Conservation (phyloP, 2,888 invertebrate genomes). For the Drosophila diplacantha region DNA sequence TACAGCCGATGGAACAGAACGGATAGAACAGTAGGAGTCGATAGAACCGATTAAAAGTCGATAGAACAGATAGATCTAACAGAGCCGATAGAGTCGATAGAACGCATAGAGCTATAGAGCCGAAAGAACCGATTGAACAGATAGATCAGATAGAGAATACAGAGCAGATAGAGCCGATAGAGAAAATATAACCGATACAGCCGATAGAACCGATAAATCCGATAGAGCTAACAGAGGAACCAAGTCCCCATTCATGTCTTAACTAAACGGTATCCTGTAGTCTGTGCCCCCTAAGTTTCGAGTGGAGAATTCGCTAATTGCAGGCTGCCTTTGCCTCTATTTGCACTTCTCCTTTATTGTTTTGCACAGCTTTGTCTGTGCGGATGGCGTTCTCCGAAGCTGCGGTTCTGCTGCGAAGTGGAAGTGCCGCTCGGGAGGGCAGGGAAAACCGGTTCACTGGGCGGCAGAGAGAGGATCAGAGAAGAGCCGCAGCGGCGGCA, state of each 20-base stretch:
- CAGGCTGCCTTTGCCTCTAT: conserved; percentile 12
- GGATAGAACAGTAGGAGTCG: neutral
- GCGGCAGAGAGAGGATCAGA: conserved; percentile 8
- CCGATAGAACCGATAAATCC: neutral
- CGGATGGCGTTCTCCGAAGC: conserved; percentile 2
- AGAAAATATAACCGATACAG: neutral
- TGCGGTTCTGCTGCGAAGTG: neutral
- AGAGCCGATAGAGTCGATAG: too few species aligned
- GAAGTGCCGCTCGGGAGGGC: conserved; percentile 9
- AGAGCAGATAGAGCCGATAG: neutral
- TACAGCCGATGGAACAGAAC: too few species aligned
- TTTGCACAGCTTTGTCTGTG: neutral
- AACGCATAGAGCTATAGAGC: neutral
- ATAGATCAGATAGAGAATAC: neutral
- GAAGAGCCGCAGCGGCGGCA: neutral
- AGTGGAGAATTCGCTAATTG: conserved; percentile 13
- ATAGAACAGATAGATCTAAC: neutral
- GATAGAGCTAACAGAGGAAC: too few species aligned
- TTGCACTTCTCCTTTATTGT: neutral
- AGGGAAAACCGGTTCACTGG: conserved; percentile 23
- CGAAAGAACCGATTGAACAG: neutral
- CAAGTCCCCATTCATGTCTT: neutral
- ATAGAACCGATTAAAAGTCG: neutral
- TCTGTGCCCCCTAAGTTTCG: neutral
- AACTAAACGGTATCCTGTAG: conserved; percentile 11